Conservation (phyloP, 1,140 invertebrate species). For the Drosophila nigromelanica region DNA sequence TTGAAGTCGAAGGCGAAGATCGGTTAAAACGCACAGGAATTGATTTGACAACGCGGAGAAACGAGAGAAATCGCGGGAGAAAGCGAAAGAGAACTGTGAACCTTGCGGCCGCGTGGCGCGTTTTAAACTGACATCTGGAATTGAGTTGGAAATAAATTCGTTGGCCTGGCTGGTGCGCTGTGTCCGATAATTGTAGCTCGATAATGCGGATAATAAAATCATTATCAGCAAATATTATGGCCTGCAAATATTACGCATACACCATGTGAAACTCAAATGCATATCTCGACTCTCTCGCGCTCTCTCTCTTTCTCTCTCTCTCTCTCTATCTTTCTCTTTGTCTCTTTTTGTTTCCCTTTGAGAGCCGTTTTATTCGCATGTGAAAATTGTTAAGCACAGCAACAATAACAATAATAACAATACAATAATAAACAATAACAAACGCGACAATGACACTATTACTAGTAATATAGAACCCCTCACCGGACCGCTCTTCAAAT, state of each 20-base stretch:
- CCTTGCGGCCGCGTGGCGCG: slow-evolving; percentile 57
- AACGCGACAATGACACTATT: slow-evolving; percentile 80
- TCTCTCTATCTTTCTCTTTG: no score
- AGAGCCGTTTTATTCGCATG: not conserved
- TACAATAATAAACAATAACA: slow-evolving; percentile 58
- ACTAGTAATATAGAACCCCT: slow-evolving; percentile 46
- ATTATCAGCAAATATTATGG: slow-evolving; percentile 17
- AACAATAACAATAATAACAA: slow-evolving; percentile 37
- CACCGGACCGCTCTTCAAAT: not conserved
- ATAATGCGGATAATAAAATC: slow-evolving; percentile 50
- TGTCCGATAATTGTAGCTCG: slow-evolving; percentile 55
- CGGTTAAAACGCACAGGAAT: not conserved
- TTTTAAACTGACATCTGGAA: slow-evolving; percentile 58
- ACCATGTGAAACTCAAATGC: slow-evolving; percentile 41
- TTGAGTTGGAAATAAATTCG: slow-evolving; percentile 30
- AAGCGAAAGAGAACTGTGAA: slow-evolving; percentile 23
- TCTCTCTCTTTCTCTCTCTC: slow-evolving; percentile 21
- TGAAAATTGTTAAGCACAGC: not conserved
- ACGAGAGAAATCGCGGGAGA: not conserved
- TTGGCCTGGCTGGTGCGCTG: slow-evolving; percentile 1
- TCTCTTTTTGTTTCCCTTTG: slow-evolving; percentile 12
- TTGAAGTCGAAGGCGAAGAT: not conserved
- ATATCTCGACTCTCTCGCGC: slow-evolving; percentile 17
- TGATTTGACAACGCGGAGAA: not conserved
- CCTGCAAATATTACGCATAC: slow-evolving; percentile 26